These are phyloP conservation scores for Lasiommata megera DNA, from an alignment of 2,888 invertebrate genomes.

Conservation along the genomic window DNA sequence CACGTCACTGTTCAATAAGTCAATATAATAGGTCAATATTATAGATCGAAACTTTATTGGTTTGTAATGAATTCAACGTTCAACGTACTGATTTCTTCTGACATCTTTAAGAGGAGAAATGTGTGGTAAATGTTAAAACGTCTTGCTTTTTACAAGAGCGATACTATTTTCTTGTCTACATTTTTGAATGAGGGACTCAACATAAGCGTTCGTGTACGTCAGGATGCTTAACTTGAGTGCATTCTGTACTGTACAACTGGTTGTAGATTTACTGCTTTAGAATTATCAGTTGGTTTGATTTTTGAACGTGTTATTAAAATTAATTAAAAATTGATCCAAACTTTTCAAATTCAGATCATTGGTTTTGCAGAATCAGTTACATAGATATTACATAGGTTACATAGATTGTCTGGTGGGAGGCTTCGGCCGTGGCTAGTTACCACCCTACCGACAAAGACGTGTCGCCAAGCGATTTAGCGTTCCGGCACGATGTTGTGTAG, in stretches of 20 bases:
- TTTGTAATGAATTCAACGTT: slow-evolving; percentile 12
- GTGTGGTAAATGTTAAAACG: neutral
- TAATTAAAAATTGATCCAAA: too few species aligned
- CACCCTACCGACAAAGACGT: too few species aligned
- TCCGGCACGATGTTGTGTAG: too few species aligned
- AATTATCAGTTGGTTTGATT: neutral
- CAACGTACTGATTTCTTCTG: slow-evolving; percentile 21
- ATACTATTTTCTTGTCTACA: slow-evolving; percentile 5
- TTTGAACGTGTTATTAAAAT: neutral
- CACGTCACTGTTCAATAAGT: neutral
- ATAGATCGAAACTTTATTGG: too few species aligned
- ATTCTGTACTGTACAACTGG: neutral
- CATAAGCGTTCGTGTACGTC: neutral
- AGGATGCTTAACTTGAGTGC: neutral
- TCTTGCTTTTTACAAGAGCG: neutral
- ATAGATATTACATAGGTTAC: too few species aligned
- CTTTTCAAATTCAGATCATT: too few species aligned
- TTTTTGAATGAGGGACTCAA: slow-evolving; percentile 2
- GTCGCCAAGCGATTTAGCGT: too few species aligned
- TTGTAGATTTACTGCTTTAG: neutral
- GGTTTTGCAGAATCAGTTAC: too few species aligned
- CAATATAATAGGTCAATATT: too few species aligned
- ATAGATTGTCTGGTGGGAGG: too few species aligned
- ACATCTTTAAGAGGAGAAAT: neutral
- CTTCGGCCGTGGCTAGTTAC: too few species aligned